These are phyloP conservation scores for Acanthosepion pharaonis DNA, from an alignment of 2,888 invertebrate genomes.

Conservation along the genomic window DNA sequence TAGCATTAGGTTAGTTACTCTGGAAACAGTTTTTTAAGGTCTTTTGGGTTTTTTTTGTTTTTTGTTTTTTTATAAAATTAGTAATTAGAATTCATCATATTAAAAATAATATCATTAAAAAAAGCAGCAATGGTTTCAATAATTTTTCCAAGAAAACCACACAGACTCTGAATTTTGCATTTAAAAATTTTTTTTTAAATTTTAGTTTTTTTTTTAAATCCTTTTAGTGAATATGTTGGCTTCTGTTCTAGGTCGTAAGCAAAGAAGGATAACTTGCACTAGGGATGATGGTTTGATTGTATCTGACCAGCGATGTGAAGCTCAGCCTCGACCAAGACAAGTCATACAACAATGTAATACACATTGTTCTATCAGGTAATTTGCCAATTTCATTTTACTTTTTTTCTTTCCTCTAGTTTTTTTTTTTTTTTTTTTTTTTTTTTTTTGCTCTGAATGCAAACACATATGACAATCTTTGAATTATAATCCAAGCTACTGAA, in stretches of 20 bases:
- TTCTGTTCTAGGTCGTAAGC: constrained; percentile 16
- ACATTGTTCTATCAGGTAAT: constrained; percentile 79
- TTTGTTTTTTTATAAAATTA: too few species aligned
- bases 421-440: not conserved
- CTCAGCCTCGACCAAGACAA: constrained; percentile 76
- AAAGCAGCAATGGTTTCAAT: too few species aligned
- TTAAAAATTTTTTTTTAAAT: too few species aligned
- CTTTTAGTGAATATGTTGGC: not conserved
- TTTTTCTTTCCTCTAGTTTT: not conserved
- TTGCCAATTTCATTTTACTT: not conserved
- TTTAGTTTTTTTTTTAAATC: too few species aligned
- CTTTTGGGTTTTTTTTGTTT: too few species aligned
- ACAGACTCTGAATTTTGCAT: too few species aligned
- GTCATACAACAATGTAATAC: constrained; percentile 79
- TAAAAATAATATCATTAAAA: too few species aligned
- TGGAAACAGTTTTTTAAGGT: too few species aligned
- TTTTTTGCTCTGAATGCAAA: not conserved
- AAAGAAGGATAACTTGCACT: constrained; percentile 75
- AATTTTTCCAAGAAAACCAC: too few species aligned
- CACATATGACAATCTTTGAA: not conserved
- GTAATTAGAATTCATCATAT: too few species aligned
- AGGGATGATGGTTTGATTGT: constrained; percentile 74
- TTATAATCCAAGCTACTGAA: not conserved
- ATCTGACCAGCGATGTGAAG: constrained; percentile 75
- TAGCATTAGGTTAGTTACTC: too few species aligned